Conservation (phyloP, 2,797 vertebrate species). For the Atherinosoma microstoma region DNA sequence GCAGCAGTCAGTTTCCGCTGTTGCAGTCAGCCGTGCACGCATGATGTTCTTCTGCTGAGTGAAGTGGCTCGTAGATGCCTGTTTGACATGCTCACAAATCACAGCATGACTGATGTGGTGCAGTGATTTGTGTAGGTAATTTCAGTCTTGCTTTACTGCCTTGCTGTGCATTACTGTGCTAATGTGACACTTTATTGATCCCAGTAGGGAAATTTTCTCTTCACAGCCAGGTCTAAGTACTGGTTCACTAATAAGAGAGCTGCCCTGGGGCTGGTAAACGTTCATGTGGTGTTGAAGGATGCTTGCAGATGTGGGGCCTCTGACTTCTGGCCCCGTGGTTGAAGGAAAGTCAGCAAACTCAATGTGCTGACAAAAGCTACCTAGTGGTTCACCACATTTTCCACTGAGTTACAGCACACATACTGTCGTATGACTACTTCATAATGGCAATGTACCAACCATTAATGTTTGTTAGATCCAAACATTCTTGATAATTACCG, state of each 20-base stretch:
- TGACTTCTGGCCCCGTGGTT: conserved; percentile 11
- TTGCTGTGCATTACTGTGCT: conserved; percentile 67
- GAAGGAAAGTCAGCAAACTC: conserved; percentile 28
- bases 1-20: conserved; percentile 19
- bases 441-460: background rate
- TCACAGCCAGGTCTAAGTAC: conserved; percentile 61
- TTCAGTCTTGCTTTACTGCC: conserved; percentile 51
- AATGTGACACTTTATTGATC: conserved; percentile 78
- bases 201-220: conserved; percentile 61
- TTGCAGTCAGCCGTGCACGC: background rate
- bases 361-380: conserved; percentile 28
- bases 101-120: conserved; percentile 55
- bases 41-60: conserved; percentile 51
- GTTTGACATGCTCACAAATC: conserved; percentile 51
- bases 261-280: conserved; percentile 47
- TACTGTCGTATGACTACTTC: background rate
- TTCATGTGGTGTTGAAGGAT: conserved; percentile 52
- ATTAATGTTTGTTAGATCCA: no score
- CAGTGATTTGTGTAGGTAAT: conserved; percentile 68
- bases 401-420: background rate
- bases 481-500: no score
- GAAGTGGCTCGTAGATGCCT: conserved; percentile 26
- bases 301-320: background rate
- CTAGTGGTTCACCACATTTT: conserved; percentile 3
- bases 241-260: conserved; percentile 58